Evolutionary conservation across 2,797 vertebrate species (phyloP), one percentile per base, ranked within the genome.

Genomic region (Notolabrus celidotus): DNA sequence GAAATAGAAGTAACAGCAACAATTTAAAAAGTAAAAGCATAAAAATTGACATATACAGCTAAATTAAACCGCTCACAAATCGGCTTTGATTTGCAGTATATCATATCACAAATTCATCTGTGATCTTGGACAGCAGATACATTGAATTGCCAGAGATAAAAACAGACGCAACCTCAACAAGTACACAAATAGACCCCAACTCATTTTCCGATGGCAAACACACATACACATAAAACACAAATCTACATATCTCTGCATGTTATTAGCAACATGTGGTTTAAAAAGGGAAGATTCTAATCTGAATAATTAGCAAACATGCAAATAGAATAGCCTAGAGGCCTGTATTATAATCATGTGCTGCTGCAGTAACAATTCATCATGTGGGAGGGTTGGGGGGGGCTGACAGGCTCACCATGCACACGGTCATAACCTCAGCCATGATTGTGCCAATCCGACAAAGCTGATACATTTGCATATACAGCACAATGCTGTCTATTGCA

Each of bases 221-320:
- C 27, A 49, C 25, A 59, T 22, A 64, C 19, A 34, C 14, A 72
- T 10, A 71, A 9, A 53, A 34, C 14, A 72, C 10, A 71, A 9
- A 53, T 19, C 23, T 25, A 38, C 19, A 56, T 23, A 68, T 59
- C 25, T 53, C 36, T 73, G 42, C 34, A 53, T 59, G 29, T 61
- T 67, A 73, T 79, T 57, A 52, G 52, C 55, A 74, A 77, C 59
- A 53, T 74, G 75, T 74, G 73, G 55, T 59, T 67, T 52, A 61
- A 67, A 60, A 51, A 51, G 17, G 11, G 55, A 55, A 58, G 43
- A 81, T 73, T 67, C 23, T 82, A 68, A 86, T 87, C 75, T 29
- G 55, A 76, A 75, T 85, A 89, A 90, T 89, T 89, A 87, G 53
- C 50, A 58, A 74, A 84, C 38, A 78, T 58, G 73, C 67, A 56